Conservation (phyloP, 2,797 vertebrate genomes). For the Nannoperca australis region DNA sequence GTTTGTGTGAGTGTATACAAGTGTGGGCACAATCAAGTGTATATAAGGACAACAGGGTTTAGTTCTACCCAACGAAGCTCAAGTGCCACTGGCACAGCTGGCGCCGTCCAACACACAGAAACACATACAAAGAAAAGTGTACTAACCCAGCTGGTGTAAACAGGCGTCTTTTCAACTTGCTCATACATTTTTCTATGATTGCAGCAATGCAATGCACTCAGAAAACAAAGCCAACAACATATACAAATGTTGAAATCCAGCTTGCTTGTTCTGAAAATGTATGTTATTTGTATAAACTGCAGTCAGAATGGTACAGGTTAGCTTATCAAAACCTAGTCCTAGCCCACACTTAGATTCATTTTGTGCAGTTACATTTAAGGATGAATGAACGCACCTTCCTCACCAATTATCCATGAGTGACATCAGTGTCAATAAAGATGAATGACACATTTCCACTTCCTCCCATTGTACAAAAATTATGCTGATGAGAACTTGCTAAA, state of each 20-base stretch:
- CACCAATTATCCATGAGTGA: neutral
- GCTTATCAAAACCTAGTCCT: neutral
- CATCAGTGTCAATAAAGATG: too few relatives aligned
- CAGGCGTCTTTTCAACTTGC: neutral
- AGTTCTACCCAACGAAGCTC: constrained; percentile 38
- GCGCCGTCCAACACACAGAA: constrained; percentile 18
- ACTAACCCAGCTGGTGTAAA: constrained; percentile 48
- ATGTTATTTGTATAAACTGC: neutral
- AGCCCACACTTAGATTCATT: neutral
- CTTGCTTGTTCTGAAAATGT: constrained; percentile 16
- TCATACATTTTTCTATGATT: constrained; percentile 29
- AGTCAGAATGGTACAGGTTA: neutral
- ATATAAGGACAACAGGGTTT: constrained; percentile 42
- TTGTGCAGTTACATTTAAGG: neutral
- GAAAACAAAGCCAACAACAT: neutral
- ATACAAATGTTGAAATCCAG: constrained; percentile 17
- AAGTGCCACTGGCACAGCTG: constrained; percentile 56
- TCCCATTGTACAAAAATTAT: too few relatives aligned
- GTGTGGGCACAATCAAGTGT: constrained; percentile 32
- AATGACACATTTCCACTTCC: too few relatives aligned
- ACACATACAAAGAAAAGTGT: constrained; percentile 17
- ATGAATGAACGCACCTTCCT: neutral
- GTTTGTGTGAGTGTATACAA: constrained; percentile 22
- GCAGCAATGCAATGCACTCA: neutral
- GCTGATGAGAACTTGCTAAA: too few relatives aligned